phyloP scores from a whole-genome alignment of 1,140 invertebrate genomes.

The Thrips palmi region DNA sequence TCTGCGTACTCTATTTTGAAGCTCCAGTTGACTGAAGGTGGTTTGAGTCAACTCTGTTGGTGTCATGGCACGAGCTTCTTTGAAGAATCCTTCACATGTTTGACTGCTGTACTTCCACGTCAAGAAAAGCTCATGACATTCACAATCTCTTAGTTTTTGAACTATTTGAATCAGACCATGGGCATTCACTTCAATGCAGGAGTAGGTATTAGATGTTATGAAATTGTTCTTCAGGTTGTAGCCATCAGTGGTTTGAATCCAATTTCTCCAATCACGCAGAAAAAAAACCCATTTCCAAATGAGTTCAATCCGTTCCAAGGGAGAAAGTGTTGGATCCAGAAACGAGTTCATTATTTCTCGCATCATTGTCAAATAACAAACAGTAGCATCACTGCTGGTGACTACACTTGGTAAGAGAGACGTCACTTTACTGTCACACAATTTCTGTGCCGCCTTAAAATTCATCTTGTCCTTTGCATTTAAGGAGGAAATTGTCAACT shows the following conservation, averaged over 20 bases:
- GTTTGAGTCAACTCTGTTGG: background rate
- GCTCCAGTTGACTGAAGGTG: background rate
- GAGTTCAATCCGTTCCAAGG: background rate
- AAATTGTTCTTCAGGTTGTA: background rate
- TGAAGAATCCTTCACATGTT: background rate
- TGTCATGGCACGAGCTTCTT: background rate
- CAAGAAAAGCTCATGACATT: background rate
- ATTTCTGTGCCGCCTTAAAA: slow-evolving; percentile 4
- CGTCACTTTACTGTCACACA: background rate
- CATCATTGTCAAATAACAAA: background rate
- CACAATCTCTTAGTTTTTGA: background rate
- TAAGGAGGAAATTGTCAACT: background rate
- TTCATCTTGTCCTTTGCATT: background rate
- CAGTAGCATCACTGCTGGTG: background rate
- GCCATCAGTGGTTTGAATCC: background rate
- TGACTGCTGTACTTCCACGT: background rate
- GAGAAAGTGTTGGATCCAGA: background rate
- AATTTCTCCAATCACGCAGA: background rate
- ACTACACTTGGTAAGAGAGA: background rate
- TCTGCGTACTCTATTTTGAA: background rate
- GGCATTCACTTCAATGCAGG: background rate
- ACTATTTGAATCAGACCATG: background rate
- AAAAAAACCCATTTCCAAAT: background rate
- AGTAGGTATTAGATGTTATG: background rate
- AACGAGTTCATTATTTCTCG: background rate